A percentile compares a stretch with the other conserved stretches of the same genome.
These are phyloP conservation scores for Hydrophis major DNA, from an alignment of 2,797 vertebrate species.

Conservation along the genomic window DNA sequence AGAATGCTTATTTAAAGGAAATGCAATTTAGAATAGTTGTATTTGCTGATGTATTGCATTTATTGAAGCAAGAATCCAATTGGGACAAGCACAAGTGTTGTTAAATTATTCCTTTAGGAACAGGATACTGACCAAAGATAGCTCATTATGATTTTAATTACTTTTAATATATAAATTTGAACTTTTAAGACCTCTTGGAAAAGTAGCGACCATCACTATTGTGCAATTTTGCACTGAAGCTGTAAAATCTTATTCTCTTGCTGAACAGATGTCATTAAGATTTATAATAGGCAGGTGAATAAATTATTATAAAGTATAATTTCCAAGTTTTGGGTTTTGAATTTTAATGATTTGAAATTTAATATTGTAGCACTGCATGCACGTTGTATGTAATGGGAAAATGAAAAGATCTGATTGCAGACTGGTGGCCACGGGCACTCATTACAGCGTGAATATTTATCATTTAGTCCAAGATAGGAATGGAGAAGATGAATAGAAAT, in stretches of 20 bases:
- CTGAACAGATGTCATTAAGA: neutral
- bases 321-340: slow-evolving; percentile 9
- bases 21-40: neutral
- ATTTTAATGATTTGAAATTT: neutral
- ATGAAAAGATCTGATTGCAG: rapidly evolving
- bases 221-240: neutral
- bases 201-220: neutral
- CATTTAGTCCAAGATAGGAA: neutral
- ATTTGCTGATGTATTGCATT: slow-evolving; percentile 25
- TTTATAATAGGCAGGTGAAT: slow-evolving; percentile 2
- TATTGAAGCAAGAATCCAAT: neutral
- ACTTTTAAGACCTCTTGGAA: neutral
- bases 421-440: neutral
- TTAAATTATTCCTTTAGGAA: slow-evolving; percentile 17
- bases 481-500: neutral
- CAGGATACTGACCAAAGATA: slow-evolving; percentile 1
- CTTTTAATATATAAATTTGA: neutral
- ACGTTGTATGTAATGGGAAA: neutral
- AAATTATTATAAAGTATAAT: slow-evolving; percentile 7
- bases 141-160: slow-evolving; percentile 17
- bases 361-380: neutral
- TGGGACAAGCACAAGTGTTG: neutral
- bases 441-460: neutral
- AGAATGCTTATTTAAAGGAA: neutral
- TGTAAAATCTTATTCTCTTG: neutral